A percentile compares a stretch with the other conserved stretches of the same genome.
phyloP scores from a whole-genome alignment of 2,797 vertebrate species.

The Pelochelys cantorii region DNA sequence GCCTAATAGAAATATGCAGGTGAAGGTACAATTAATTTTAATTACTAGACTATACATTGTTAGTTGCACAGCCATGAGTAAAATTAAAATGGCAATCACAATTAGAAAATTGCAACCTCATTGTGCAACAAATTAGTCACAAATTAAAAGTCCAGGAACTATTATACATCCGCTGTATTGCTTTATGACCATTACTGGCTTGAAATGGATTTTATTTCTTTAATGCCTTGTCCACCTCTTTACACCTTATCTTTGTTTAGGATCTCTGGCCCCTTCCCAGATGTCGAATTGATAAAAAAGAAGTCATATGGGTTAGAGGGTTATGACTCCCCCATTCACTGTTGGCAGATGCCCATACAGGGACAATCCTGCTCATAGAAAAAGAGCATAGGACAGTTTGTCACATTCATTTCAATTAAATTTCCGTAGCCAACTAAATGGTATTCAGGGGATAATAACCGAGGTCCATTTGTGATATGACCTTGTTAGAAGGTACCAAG shows the following conservation, averaged over 20 bases:
- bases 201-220: constrained; percentile 68
- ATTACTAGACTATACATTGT: constrained; percentile 89
- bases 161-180: constrained; percentile 71
- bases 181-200: constrained; percentile 70
- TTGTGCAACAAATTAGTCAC: constrained; percentile 95
- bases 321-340: constrained; percentile 2
- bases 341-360: background rate
- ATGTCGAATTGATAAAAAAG: background rate
- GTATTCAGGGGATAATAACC: constrained; percentile 52
- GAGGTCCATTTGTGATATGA: constrained; percentile 52
- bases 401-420: constrained; percentile 9
- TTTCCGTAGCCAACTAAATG: constrained; percentile 53
- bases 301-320: background rate
- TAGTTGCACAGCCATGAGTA: constrained; percentile 94
- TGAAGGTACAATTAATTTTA: constrained; percentile 95
- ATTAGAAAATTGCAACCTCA: constrained; percentile 95
- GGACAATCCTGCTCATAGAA: background rate
- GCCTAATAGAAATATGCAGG: constrained; percentile 88
- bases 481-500: constrained; percentile 58
- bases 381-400: constrained; percentile 17
- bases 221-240: constrained; percentile 61
- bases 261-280: constrained; percentile 53
- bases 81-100: constrained; percentile 99
- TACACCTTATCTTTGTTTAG: constrained; percentile 58
- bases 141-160: constrained; percentile 84